These are phyloP conservation scores for Apodemia hepburni DNA, from an alignment of 2,888 invertebrate species.

Conservation along the genomic window DNA sequence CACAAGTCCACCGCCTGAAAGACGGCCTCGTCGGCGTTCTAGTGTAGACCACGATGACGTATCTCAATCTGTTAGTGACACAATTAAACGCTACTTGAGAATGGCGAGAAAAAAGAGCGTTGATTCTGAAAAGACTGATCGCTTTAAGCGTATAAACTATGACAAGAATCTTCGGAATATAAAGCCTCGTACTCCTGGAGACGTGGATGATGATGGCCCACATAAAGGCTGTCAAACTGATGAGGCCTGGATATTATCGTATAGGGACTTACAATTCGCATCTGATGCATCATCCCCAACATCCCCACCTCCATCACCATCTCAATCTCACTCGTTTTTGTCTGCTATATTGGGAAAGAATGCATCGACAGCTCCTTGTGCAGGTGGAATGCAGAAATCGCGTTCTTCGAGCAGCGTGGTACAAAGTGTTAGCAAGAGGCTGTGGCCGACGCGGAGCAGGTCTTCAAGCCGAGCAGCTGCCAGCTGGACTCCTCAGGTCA, in stretches of 20 bases:
- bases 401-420: conserved; percentile 94
- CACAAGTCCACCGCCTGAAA: conserved; percentile 59
- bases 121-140: conserved; percentile 88
- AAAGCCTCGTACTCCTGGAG: conserved; percentile 87
- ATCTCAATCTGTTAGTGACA: conserved; percentile 92
- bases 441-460: conserved; percentile 92
- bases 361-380: conserved; percentile 55
- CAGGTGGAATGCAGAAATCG: conserved; percentile 93
- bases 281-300: conserved; percentile 67
- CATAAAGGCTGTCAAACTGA: conserved; percentile 89
- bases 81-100: conserved; percentile 90
- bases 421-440: conserved; percentile 91
- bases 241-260: conserved; percentile 85
- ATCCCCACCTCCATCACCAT: conserved; percentile 69
- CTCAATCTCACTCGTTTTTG: conserved; percentile 69
- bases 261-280: conserved; percentile 58
- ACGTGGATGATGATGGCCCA: conserved; percentile 89
- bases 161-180: conserved; percentile 92
- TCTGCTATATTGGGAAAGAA: conserved; percentile 59
- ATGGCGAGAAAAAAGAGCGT: conserved; percentile 94
- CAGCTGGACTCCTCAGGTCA: conserved; percentile 94
- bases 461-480: conserved; percentile 85
- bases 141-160: conserved; percentile 93
- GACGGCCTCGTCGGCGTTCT: conserved; percentile 82
- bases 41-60: conserved; percentile 92